Conservation (phyloP, 2,888 invertebrate species). For the Geotrupes spiniger region DNA sequence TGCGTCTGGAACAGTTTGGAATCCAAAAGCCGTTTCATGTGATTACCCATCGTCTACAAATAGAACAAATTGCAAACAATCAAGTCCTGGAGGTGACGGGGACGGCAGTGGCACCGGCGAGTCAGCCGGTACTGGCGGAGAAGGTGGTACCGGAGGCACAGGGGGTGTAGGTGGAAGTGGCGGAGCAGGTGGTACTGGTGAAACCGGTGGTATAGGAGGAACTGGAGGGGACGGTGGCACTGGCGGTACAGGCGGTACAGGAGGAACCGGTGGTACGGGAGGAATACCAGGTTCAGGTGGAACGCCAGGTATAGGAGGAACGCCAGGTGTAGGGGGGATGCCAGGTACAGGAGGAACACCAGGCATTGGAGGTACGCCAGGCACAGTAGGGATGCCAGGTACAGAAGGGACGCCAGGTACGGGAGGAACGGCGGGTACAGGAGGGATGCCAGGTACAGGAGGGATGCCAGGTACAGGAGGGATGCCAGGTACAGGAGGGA, state of each 20-base stretch:
- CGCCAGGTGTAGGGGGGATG: neutral
- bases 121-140: constrained; percentile 5
- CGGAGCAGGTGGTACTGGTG: constrained; percentile 4
- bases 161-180: constrained; percentile 3
- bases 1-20: constrained; percentile 76
- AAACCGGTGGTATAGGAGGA: constrained; percentile 4
- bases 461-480: constrained; percentile 7
- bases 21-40: constrained; percentile 64
- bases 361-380: constrained; percentile 1
- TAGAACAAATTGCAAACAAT: constrained; percentile 17
- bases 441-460: constrained; percentile 18
- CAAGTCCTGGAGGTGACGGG: constrained; percentile 20
- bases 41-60: constrained; percentile 61
- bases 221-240: constrained; percentile 1
- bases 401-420: constrained; percentile 18
- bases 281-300: constrained; percentile 51
- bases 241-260: constrained; percentile 5
- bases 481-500: constrained; percentile 54
- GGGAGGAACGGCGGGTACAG: constrained; percentile 17
- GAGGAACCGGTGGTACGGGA: constrained; percentile 63
- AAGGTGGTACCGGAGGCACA: constrained; percentile 6
- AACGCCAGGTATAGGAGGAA: too few relatives aligned
- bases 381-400: constrained; percentile 8
- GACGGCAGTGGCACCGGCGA: constrained; percentile 18
- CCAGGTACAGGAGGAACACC: constrained; percentile 1